Conservation (phyloP, 2,113 vertebrate genomes). For the Strix uralensis region DNA sequence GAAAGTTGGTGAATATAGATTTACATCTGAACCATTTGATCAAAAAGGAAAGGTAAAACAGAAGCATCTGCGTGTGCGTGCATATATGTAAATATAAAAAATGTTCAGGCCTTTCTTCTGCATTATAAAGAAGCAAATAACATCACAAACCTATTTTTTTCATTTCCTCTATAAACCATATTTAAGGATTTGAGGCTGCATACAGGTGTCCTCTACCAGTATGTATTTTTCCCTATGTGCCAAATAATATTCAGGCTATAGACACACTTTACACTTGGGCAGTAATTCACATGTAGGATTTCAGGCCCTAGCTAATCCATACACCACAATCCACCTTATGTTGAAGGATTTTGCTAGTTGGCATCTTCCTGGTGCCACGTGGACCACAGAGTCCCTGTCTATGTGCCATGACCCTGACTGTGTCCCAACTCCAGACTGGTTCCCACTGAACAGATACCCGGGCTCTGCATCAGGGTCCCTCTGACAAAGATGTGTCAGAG, state of each 20-base stretch:
- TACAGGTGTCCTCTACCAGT: not conserved
- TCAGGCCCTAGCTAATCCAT: not conserved
- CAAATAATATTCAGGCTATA: not conserved
- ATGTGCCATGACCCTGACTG: too few species aligned
- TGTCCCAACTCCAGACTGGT: not conserved
- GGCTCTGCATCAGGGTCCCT: fast-evolving
- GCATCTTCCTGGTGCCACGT: not conserved
- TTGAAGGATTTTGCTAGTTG: not conserved
- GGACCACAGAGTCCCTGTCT: not conserved
- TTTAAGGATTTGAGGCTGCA: not conserved
- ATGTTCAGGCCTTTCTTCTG: not conserved
- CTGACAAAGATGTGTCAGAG: not conserved
- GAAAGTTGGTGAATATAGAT: not conserved
- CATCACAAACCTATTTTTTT: not conserved
- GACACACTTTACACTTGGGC: not conserved
- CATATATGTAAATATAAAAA: not conserved
- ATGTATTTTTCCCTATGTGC: not conserved
- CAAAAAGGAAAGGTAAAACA: not conserved
- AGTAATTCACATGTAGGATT: not conserved
- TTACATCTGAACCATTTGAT: not conserved
- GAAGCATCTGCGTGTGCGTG: not conserved
- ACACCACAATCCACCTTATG: not conserved
- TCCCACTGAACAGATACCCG: not conserved
- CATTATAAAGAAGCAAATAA: not conserved
- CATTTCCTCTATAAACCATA: not conserved